phyloP scores from a whole-genome alignment of 2,113 vertebrate species.

The Regulus satrapa region DNA sequence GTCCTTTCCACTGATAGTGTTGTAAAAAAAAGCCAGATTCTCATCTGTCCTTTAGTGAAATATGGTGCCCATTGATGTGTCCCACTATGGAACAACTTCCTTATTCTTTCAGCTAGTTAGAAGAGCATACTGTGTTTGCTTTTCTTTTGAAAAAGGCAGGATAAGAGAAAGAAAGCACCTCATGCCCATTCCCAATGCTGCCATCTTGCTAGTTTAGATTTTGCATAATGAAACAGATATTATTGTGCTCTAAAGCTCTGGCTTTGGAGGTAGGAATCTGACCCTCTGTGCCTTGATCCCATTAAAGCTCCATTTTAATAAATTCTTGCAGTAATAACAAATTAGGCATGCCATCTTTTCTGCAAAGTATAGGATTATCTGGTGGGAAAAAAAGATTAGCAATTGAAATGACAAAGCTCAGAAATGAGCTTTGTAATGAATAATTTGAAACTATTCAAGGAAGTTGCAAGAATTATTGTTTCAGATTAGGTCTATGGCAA shows the following conservation, averaged over 20 bases:
- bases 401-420: neutral
- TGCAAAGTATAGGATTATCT: neutral
- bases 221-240: neutral
- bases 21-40: neutral
- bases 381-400: neutral
- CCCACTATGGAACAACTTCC: neutral
- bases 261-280: neutral
- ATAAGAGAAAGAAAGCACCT: constrained; percentile 11
- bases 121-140: neutral
- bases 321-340: constrained; percentile 31
- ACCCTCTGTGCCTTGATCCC: neutral
- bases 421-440: neutral
- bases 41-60: neutral
- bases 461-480: neutral
- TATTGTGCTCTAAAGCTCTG: neutral
- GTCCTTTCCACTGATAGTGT: neutral
- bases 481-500: neutral
- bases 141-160: constrained; percentile 11
- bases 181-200: neutral
- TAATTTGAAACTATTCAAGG: neutral
- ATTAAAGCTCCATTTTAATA: constrained; percentile 1
- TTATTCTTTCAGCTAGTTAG: neutral
- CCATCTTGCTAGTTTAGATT: neutral
- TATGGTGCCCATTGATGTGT: neutral
- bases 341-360: neutral